These are phyloP conservation scores for Synanthedon myopaeformis DNA, from an alignment of 2,888 invertebrate genomes.

Conservation along the genomic window DNA sequence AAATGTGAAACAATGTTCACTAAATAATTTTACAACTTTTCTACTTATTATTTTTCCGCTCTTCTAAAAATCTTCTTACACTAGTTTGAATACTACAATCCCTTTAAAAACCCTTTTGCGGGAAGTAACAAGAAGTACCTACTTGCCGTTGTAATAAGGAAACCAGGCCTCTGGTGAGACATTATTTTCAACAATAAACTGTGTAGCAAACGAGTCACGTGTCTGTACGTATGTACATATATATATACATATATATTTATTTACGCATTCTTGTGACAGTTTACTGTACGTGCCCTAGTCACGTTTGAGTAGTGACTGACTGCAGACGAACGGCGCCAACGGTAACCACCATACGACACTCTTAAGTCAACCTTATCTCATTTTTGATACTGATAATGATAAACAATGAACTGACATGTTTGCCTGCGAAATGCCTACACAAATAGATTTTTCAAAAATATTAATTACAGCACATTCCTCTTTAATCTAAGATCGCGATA, in stretches of 20 bases:
- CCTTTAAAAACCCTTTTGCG: too few species aligned
- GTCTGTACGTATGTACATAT: constrained; percentile 4
- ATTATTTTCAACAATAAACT: too few species aligned
- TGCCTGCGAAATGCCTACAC: constrained; percentile 52
- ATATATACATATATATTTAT: constrained; percentile 18
- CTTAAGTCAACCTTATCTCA: constrained; percentile 34
- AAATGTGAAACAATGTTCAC: too few species aligned
- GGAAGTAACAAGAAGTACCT: too few species aligned
- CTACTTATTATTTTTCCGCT: too few species aligned
- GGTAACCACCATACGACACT: constrained; percentile 17
- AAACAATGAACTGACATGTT: constrained; percentile 23
- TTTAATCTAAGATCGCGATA: constrained; percentile 45
- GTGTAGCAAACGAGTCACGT: background rate
- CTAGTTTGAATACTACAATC: too few species aligned
- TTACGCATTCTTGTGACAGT: constrained; percentile 29
- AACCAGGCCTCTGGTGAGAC: too few species aligned
- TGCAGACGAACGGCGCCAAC: constrained; percentile 9
- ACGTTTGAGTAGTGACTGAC: constrained; percentile 25
- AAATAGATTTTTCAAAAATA: constrained; percentile 39
- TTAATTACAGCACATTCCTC: constrained; percentile 47
- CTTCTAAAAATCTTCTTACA: too few species aligned
- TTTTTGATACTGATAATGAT: constrained; percentile 28
- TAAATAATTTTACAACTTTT: too few species aligned
- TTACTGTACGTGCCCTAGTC: constrained; percentile 52
- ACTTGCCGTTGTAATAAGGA: too few species aligned